These are phyloP conservation scores for Ochotona princeps DNA, from an alignment of 2,113 vertebrate species.

Conservation along the genomic window DNA sequence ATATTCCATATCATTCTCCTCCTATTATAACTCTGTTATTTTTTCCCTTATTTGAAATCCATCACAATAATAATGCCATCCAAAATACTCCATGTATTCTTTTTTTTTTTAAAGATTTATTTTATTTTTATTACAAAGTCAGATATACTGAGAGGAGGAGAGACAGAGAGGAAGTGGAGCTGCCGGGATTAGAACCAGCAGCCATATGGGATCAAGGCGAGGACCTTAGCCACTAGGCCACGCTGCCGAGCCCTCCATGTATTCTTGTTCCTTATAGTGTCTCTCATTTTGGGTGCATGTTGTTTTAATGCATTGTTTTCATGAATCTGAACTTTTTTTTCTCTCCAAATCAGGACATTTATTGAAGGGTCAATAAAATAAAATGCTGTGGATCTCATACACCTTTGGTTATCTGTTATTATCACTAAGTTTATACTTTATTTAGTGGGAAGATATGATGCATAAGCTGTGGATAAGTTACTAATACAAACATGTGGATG, in stretches of 20 bases:
- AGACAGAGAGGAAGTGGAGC: too few species aligned
- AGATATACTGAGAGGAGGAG: too few species aligned
- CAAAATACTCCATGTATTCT: not conserved
- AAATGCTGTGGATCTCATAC: not conserved
- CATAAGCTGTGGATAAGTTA: not conserved
- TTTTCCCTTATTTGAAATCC: constrained; percentile 1
- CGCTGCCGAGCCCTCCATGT: too few species aligned
- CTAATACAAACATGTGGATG: not conserved
- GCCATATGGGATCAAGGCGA: too few species aligned
- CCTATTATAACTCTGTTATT: not conserved
- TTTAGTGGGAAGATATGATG: constrained; percentile 13
- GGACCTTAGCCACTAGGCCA: too few species aligned
- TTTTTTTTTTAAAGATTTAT: too few species aligned
- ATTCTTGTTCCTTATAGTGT: too few species aligned
- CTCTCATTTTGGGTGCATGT: not conserved
- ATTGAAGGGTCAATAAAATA: not conserved
- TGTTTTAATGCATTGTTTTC: constrained; percentile 30
- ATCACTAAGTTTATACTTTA: constrained; percentile 27
- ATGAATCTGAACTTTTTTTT: not conserved
- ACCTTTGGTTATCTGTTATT: constrained; percentile 1
- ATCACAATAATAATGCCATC: not conserved
- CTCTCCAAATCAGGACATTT: not conserved
- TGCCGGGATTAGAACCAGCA: too few species aligned
- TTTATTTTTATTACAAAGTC: too few species aligned
- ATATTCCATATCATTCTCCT: not conserved